A percentile compares a stretch with the other conserved stretches of the same genome.
Evolutionary conservation across 1,140 invertebrate species (phyloP).

Genomic region (Aphaenogaster rudis): DNA sequence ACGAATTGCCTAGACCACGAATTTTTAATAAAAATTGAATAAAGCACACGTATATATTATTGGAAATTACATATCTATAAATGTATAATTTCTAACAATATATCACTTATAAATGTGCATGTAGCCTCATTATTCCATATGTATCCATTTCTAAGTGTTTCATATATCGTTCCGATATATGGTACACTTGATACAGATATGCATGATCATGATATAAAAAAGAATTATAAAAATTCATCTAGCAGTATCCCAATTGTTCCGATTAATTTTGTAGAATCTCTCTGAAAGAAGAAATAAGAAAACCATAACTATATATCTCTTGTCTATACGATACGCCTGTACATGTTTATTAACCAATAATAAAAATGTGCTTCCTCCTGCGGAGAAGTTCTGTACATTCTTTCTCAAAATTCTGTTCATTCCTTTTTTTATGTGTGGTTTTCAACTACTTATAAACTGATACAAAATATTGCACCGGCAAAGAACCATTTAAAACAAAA

Average conservation of each 20-base stretch:
- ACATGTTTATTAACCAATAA: slow-evolving; percentile 36
- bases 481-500: slow-evolving; percentile 56
- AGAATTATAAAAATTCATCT: slow-evolving; percentile 36
- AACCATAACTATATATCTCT: background rate
- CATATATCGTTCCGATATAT: slow-evolving; percentile 43
- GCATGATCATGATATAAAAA: slow-evolving; percentile 64
- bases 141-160: slow-evolving; percentile 17
- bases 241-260: background rate
- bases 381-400: slow-evolving; percentile 8
- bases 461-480: slow-evolving; percentile 75
- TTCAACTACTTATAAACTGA: slow-evolving; percentile 57
- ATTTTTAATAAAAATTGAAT: slow-evolving; percentile 53
- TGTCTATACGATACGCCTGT: background rate
- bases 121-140: background rate
- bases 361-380: slow-evolving; percentile 41
- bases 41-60: slow-evolving; percentile 1
- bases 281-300: background rate
- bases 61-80: slow-evolving; percentile 10
- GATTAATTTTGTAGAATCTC: slow-evolving; percentile 8
- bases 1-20: background rate
- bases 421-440: slow-evolving; percentile 23
- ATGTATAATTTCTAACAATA: slow-evolving; percentile 24
- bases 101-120: slow-evolving; percentile 27
- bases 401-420: slow-evolving; percentile 41
- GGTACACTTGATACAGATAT: slow-evolving; percentile 63